Evolutionary conservation across 2,113 vertebrate genomes (phyloP).

Genomic region (Barnardius zonarius): DNA sequence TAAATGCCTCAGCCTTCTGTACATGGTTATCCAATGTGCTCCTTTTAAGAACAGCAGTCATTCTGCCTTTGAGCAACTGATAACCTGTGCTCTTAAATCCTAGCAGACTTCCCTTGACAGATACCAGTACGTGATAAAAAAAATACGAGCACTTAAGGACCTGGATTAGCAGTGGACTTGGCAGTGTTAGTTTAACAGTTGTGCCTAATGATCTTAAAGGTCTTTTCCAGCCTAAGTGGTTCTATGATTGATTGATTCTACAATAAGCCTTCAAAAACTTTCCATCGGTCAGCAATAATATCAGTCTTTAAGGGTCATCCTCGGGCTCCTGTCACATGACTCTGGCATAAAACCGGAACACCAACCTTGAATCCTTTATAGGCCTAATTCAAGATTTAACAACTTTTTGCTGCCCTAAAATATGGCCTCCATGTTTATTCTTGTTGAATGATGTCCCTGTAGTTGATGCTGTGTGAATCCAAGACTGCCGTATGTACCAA

Average conservation of each 20-base stretch:
- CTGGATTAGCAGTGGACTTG: not conserved
- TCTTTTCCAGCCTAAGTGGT: not conserved
- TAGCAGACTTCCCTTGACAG: not conserved
- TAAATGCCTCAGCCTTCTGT: not conserved
- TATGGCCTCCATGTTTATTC: not conserved
- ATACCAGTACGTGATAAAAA: not conserved
- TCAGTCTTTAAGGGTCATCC: not conserved
- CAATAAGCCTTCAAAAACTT: not conserved
- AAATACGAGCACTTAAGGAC: not conserved
- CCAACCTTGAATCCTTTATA: not conserved
- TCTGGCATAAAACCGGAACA: not conserved
- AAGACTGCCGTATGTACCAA: not conserved
- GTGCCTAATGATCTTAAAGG: not conserved
- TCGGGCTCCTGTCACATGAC: accelerated
- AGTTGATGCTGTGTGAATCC: not conserved
- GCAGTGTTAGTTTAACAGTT: not conserved
- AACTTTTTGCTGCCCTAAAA: not conserved
- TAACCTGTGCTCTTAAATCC: not conserved
- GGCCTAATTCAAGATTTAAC: not conserved
- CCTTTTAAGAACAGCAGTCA: not conserved
- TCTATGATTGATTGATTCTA: not conserved
- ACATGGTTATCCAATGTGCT: not conserved
- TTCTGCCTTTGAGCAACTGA: not conserved
- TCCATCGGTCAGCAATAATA: not conserved
- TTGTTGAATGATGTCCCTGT: not conserved